Conservation (phyloP, 2,113 vertebrate genomes). For the Gadus macrocephalus region DNA sequence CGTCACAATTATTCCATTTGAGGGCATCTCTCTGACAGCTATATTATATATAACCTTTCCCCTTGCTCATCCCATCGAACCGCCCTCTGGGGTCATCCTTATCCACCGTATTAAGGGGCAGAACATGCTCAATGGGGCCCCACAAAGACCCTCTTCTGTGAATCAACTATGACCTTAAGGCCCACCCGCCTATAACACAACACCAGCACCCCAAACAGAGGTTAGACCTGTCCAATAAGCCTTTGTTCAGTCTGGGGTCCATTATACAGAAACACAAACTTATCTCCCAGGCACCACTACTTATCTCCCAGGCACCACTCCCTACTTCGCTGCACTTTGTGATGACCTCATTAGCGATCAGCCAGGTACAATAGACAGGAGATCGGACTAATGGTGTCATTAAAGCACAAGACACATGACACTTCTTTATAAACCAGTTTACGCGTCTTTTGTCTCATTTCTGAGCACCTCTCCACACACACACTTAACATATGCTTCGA, state of each 20-base stretch:
- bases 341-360: background rate
- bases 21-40: too few relatives aligned
- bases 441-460: too few relatives aligned
- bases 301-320: background rate
- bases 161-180: conserved; percentile 43
- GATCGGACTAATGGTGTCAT: too few relatives aligned
- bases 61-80: conserved; percentile 18
- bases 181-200: background rate
- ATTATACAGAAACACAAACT: conserved; percentile 14
- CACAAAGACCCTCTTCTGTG: conserved; percentile 33
- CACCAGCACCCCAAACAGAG: conserved; percentile 27
- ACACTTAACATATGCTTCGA: too few relatives aligned
- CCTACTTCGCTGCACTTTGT: background rate
- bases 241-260: conserved; percentile 26
- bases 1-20: too few relatives aligned
- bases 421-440: too few relatives aligned
- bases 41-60: conserved; percentile 2
- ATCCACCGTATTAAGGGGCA: conserved; percentile 20
- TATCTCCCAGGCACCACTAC: background rate
- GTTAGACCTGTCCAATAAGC: conserved; percentile 16
- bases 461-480: too few relatives aligned
- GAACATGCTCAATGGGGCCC: conserved; percentile 24
- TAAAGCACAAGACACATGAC: too few relatives aligned
- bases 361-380: background rate
- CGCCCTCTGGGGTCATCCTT: conserved; percentile 18